Base-by-base conservation (phyloP, 2,888 invertebrate species). In the Panopea generosa region DNA sequence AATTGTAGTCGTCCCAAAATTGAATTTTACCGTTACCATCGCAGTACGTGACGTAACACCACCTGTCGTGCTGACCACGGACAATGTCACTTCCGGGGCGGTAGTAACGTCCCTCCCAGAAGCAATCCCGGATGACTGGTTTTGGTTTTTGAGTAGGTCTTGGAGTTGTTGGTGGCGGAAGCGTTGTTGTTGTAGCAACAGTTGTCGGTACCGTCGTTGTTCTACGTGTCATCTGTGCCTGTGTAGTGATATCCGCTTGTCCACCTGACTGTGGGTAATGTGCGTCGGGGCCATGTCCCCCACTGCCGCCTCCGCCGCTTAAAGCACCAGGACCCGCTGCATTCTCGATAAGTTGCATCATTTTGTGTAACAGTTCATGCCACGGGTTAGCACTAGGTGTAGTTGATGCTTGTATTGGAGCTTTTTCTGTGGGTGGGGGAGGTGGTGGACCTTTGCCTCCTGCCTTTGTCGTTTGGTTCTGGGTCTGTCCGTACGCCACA, bases 11-110 rank as follows among this genome's bases (percentile, higher is more conserved):
- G 43, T 80, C 80, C 80, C 80, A 80, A 50, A 77, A 80, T 53
- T 80, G 76, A 40, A 80, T 71, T 49, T 76, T 73, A 26, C 80
- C 80, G 26, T 56, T 18, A 9, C 69, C 63, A 60, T 80, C 76
- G 56, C 80, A 80, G 47, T 80, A 80, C 1, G 80, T 80, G 1
- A 80, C 80, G 49, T 80, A 80, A 43, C 80, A 80, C 80, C 80
- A 80, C 16, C 76, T 61, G 40, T 80, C 80, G 40, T 80, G 80
- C 56, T 80, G 80, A 11, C 80, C 80, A n/a, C 80, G 38, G 4
- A 80, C 70, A 49, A 80, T 80, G 29, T 80, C 80, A 60, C 73
- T 80, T 16, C 80, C 76, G 3, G 80, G 80, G 38, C 66, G 43
- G 57, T 80, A 80, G 57, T 70, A 80, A 11, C 56, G 49, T 2